These are phyloP conservation scores for Stenoptilia bipunctidactyla DNA, from an alignment of 2,888 invertebrate species.

Conservation along the genomic window DNA sequence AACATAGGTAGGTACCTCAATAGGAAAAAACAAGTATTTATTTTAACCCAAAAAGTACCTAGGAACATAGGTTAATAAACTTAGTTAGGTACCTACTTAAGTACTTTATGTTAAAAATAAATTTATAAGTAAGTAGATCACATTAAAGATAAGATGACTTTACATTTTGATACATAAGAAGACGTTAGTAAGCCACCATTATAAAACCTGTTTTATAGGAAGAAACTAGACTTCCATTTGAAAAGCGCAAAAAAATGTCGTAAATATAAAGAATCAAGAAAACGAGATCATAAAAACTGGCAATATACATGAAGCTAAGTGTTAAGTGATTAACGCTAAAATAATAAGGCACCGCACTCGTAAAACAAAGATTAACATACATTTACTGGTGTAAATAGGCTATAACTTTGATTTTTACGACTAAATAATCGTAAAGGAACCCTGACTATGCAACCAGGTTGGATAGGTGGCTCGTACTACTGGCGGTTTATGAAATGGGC, in stretches of 20 bases:
- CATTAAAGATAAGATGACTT: slow-evolving; percentile 1
- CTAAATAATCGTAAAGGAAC: slow-evolving; percentile 73
- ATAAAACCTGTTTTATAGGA: no score
- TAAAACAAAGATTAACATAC: slow-evolving; percentile 71
- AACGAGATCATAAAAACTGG: slow-evolving; percentile 36
- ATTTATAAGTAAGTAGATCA: no score
- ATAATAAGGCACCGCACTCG: slow-evolving; percentile 65
- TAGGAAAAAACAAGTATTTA: no score
- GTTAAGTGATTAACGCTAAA: slow-evolving; percentile 65
- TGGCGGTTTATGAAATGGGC: slow-evolving; percentile 17
- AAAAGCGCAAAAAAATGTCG: not conserved
- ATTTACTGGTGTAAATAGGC: slow-evolving; percentile 69
- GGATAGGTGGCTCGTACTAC: slow-evolving; percentile 20
- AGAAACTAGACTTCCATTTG: no score
- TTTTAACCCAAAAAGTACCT: no score
- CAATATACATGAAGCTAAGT: slow-evolving; percentile 38
- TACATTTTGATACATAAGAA: no score
- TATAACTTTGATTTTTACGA: slow-evolving; percentile 73
- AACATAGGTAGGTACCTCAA: no score
- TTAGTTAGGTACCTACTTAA: no score
- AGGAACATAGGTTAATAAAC: no score
- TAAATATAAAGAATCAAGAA: slow-evolving; percentile 19
- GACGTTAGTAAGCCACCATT: no score
- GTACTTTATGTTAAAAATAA: no score
- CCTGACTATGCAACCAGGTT: slow-evolving; percentile 43